Percentiles rank a stretch among this genome's conserved stretches.
Evolutionary conservation across 2,888 invertebrate species (phyloP).

Genomic region (Zelleria hepariella): DNA sequence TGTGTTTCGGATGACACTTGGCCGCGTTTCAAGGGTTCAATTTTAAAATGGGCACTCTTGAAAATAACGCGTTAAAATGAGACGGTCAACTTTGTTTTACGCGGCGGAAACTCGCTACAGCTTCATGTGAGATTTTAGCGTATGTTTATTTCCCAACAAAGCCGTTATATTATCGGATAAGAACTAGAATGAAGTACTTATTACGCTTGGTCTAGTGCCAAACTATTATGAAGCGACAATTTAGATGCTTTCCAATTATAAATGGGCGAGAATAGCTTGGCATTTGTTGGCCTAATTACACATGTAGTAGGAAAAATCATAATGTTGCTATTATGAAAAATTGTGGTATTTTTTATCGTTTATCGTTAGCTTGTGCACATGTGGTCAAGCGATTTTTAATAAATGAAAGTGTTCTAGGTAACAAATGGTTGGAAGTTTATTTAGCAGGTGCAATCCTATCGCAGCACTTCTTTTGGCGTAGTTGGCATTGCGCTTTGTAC

Average conservation of each 20-base stretch:
- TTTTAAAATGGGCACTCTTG: background rate
- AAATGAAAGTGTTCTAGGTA: background rate
- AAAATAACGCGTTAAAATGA: slow-evolving; percentile 1
- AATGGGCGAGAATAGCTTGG: slow-evolving; percentile 22
- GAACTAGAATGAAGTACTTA: background rate
- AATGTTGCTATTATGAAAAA: background rate
- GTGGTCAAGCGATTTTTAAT: background rate
- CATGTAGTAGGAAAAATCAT: background rate
- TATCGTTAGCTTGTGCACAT: background rate
- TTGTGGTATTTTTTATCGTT: background rate
- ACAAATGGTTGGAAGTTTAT: background rate
- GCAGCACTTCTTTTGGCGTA: background rate
- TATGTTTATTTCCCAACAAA: background rate
- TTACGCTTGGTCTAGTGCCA: slow-evolving; percentile 37
- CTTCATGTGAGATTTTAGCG: background rate
- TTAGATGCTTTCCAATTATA: slow-evolving; percentile 33
- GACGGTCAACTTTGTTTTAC: background rate
- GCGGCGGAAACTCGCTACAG: background rate
- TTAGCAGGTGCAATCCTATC: background rate
- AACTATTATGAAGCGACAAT: slow-evolving; percentile 38
- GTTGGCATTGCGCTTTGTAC: background rate
- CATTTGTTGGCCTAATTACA: slow-evolving; percentile 7
- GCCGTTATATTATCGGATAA: background rate
- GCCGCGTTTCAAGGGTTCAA: slow-evolving; percentile 41
- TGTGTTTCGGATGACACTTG: slow-evolving; percentile 33